Percentiles rank a stretch among this genome's conserved stretches.
phyloP scores from a whole-genome alignment of 2,797 vertebrate genomes.

The Mormyrus hasselquistii region DNA sequence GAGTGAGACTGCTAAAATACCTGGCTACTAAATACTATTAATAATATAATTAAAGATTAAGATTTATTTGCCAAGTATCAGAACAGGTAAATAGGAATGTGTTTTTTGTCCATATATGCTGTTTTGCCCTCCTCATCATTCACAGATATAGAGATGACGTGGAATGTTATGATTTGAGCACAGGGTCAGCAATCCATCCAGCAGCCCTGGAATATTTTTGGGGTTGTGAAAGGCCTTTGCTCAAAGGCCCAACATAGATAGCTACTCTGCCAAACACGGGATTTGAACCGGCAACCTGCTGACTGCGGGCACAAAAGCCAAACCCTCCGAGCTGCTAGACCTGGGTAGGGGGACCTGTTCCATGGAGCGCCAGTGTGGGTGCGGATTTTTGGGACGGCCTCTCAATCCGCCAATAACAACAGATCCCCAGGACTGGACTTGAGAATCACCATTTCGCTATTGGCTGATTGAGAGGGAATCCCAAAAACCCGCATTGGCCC shows the following conservation, averaged over 20 bases:
- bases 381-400: background rate
- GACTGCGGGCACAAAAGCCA: background rate
- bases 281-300: background rate
- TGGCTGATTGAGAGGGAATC: background rate
- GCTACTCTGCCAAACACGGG: background rate
- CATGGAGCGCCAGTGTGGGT: background rate
- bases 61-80: background rate
- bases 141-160: background rate
- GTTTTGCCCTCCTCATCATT: background rate
- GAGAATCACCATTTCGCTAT: too few relatives aligned
- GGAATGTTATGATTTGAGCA: background rate
- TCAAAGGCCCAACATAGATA: background rate
- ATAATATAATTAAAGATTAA: background rate
- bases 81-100: background rate
- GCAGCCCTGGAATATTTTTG: background rate
- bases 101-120: background rate
- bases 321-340: background rate
- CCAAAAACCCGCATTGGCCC: background rate
- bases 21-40: background rate
- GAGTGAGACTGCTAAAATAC: background rate
- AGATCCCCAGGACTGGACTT: too few relatives aligned
- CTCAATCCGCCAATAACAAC: too few relatives aligned
- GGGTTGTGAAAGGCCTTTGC: background rate
- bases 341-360: background rate
- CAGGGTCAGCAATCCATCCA: background rate